These are phyloP conservation scores for Phoxinus phoxinus DNA, from an alignment of 2,113 vertebrate genomes.

Conservation along the genomic window DNA sequence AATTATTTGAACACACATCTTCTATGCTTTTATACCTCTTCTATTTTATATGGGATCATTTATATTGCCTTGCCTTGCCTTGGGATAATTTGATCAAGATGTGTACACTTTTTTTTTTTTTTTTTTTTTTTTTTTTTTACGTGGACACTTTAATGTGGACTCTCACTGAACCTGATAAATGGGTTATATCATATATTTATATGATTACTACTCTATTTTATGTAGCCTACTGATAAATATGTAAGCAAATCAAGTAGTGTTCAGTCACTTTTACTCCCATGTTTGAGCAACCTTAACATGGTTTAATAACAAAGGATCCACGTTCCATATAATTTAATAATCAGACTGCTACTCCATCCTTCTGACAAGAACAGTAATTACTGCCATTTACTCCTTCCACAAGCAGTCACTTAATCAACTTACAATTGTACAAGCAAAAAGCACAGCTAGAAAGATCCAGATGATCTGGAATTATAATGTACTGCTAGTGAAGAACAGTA, in stretches of 20 bases:
- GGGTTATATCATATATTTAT: too few species aligned
- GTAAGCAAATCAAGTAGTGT: not conserved
- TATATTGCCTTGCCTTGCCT: too few species aligned
- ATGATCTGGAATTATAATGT: conserved; percentile 4
- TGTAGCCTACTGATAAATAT: not conserved
- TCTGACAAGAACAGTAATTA: conserved; percentile 20
- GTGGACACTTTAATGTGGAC: too few species aligned
- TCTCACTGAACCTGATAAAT: too few species aligned
- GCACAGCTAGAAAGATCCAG: not conserved
- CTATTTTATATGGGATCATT: too few species aligned
- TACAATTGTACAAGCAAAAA: conserved; percentile 15
- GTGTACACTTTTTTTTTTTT: too few species aligned
- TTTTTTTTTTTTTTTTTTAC: too few species aligned
- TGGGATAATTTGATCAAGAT: too few species aligned
- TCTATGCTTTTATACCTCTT: not conserved
- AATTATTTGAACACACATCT: not conserved
- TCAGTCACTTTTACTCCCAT: not conserved
- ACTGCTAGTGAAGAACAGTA: not conserved
- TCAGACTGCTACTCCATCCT: not conserved
- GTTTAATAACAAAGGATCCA: conserved; percentile 4
- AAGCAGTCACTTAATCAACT: not conserved
- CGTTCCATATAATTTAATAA: not conserved
- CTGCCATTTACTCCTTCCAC: not conserved
- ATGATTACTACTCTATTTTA: not conserved
- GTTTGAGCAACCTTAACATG: not conserved